Conservation (phyloP, 92 coral and sea anemone species). For the Montipora capitata region DNA sequence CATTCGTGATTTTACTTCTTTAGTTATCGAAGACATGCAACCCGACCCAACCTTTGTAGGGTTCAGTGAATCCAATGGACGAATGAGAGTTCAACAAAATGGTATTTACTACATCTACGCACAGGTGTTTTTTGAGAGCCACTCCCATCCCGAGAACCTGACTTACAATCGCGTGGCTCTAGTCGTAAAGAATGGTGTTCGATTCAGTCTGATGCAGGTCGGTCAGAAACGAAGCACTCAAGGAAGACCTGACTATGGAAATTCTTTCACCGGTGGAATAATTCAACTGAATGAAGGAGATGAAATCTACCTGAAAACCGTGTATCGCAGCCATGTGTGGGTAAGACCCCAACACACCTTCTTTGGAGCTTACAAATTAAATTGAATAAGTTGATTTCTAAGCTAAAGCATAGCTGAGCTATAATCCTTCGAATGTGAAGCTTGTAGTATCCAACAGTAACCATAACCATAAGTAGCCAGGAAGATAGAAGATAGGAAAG, state of each 20-base stretch:
- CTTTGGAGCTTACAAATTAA: constrained; percentile 10
- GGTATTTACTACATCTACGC: constrained; percentile 8
- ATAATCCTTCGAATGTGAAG: neutral
- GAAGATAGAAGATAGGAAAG: no score
- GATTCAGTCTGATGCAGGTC: neutral
- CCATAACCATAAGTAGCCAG: no score
- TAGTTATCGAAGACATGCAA: neutral
- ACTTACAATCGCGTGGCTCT: constrained; percentile 15
- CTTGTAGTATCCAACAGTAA: neutral
- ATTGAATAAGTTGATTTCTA: neutral
- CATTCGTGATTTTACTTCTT: neutral
- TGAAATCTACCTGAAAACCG: constrained; percentile 9
- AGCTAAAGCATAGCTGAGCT: neutral
- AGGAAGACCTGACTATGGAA: constrained; percentile 1
- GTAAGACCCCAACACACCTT: neutral
- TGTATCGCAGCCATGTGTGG: neutral
- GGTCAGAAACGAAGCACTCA: neutral
- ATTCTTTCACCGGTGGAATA: neutral
- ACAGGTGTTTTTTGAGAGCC: neutral
- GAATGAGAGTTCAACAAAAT: neutral
- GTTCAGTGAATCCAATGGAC: neutral
- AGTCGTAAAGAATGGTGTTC: neutral
- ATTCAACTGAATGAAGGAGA: neutral
- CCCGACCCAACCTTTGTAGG: neutral
- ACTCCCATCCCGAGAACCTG: no score